Conservation (phyloP, 92 coral and sea anemone genomes). For the Bergia sp. region DNA sequence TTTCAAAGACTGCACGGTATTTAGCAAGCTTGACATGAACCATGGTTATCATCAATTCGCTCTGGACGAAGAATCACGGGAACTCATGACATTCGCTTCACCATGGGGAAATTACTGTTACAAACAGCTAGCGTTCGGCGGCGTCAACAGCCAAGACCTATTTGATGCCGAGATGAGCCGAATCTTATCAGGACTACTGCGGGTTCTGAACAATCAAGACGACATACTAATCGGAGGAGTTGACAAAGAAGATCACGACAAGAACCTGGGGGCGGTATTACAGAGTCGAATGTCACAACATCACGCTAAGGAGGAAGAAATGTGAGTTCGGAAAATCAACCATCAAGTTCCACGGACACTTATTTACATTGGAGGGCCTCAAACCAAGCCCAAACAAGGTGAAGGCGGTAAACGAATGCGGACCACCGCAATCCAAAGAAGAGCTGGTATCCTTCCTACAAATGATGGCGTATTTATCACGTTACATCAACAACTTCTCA, state of each 20-base stretch:
- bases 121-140: conserved; percentile 58
- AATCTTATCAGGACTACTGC: conserved; percentile 57
- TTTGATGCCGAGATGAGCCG: conserved; percentile 60
- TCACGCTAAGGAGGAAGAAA: conserved; percentile 61
- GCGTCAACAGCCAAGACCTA: conserved; percentile 69
- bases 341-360: conserved; percentile 65
- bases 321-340: conserved; percentile 61
- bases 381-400: conserved; percentile 69
- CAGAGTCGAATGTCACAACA: conserved; percentile 46
- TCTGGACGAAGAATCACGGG: conserved; percentile 44
- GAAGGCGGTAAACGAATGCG: conserved; percentile 52
- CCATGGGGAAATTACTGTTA: conserved; percentile 58
- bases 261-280: conserved; percentile 50
- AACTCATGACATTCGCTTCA: conserved; percentile 41
- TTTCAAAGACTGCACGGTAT: conserved; percentile 49
- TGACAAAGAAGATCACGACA: conserved; percentile 62
- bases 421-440: conserved; percentile 58
- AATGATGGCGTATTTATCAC: conserved; percentile 64
- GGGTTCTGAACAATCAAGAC: conserved; percentile 63
- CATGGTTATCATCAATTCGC: neutral
- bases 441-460: conserved; percentile 63
- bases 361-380: conserved; percentile 64
- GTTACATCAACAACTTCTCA: conserved; percentile 60
- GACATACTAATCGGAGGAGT: conserved; percentile 65
- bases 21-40: conserved; percentile 48